Evolutionary conservation across 1,140 invertebrate species (phyloP), one percentile per base, ranked within the genome.

Genomic region (Megathymus violae): DNA sequence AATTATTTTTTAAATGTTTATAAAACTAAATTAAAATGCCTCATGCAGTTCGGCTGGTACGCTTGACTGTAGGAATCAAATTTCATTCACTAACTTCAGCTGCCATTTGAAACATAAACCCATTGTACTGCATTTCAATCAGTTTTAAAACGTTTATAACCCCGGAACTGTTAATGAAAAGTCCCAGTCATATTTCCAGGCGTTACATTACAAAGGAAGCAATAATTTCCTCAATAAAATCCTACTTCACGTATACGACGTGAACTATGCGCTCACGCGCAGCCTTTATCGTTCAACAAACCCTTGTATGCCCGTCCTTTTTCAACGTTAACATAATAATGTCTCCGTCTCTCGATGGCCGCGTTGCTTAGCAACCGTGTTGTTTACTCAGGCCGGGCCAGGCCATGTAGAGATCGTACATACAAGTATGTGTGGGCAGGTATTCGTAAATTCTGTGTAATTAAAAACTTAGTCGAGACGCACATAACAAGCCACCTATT

Each of bases 201-300:
- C 48, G 48, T 60, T 69, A 62, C 44, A 44, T 51, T 47, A 38
- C 58, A 41, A 58, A 67, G 71, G 71, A 74, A 74, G 71, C 59
- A 67, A 77, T 71, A 70, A 77, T 66, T 77, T 63, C 65, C 64
- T 56, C 62, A 67, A 74, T 77, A 78, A 77, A 77, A 77, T 48
- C 62, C 22, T 16, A 56, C 50, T 60, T 58, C 62, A 7, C 27
- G 9, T 31, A 63, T 65, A 61, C 63, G 62, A 64, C 65, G 59
- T 74, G 71, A 72, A 72, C 59, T 68, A 69, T 71, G 67, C 68
- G 74, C 62, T 15, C n/a, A n/a, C n/a, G n/a, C 50, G 64, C 76
- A 73, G 67, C 61, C 69, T 71, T 77, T 77, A 77, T 77, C 71
- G 75, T 72, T 68, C 75, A 74, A 69, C 64, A 74, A 71, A 74